Evolutionary conservation across 2,888 invertebrate genomes (phyloP).

Genomic region (Lapara coniferarum): DNA sequence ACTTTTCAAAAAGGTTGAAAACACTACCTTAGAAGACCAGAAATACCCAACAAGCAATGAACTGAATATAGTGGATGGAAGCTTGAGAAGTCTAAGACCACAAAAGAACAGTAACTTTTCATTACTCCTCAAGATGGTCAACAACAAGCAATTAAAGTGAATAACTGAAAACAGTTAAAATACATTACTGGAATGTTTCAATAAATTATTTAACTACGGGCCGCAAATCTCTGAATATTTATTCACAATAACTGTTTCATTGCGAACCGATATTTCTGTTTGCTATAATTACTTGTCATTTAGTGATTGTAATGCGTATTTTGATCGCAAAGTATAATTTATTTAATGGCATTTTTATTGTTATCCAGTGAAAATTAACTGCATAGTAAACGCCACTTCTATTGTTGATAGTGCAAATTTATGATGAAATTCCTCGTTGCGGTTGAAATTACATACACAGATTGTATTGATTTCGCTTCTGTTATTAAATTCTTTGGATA

Average conservation of each 20-base stretch:
- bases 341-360: neutral
- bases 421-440: neutral
- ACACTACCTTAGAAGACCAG: neutral
- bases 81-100: neutral
- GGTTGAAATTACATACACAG: too few relatives aligned
- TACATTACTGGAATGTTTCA: conserved; percentile 8
- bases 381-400: too few relatives aligned
- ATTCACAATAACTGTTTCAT: conserved; percentile 19
- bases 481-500: too few relatives aligned
- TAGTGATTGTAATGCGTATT: conserved; percentile 9
- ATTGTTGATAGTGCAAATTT: neutral
- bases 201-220: conserved; percentile 21
- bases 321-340: neutral
- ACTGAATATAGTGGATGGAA: conserved; percentile 5
- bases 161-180: conserved; percentile 19
- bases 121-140: neutral
- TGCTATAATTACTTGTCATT: conserved; percentile 20
- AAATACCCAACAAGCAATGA: neutral
- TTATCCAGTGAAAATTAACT: neutral
- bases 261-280: conserved; percentile 1
- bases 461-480: too few relatives aligned
- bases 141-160: conserved; percentile 8
- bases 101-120: neutral
- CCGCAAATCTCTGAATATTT: conserved; percentile 21
- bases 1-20: too few relatives aligned